These are phyloP conservation scores for Ophthalmolycus amberensis DNA, from an alignment of 2,113 vertebrate species.

Conservation along the genomic window DNA sequence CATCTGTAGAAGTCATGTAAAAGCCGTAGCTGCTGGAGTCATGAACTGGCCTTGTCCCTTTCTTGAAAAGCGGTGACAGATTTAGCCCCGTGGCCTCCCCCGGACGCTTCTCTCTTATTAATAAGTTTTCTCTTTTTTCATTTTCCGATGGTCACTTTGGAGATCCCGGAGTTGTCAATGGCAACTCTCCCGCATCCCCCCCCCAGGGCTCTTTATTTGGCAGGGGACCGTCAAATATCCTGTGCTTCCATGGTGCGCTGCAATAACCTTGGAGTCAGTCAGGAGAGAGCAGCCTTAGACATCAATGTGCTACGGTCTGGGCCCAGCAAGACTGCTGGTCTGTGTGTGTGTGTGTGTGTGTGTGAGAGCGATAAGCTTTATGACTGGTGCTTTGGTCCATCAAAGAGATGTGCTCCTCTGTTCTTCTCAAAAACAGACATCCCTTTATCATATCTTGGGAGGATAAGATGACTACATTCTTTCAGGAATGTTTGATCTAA, in stretches of 20 bases:
- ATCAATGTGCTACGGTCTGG: constrained; percentile 53
- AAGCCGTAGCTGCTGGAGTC: constrained; percentile 40
- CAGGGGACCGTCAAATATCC: constrained; percentile 74
- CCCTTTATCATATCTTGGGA: constrained; percentile 70
- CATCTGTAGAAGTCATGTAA: constrained; percentile 44
- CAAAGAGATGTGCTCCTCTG: constrained; percentile 69
- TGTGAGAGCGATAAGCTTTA: constrained; percentile 72
- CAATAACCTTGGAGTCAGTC: constrained; percentile 70
- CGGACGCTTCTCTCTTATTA: constrained; percentile 68
- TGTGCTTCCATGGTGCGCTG: constrained; percentile 74
- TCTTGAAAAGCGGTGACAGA: constrained; percentile 64
- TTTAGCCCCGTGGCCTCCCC: constrained; percentile 66
- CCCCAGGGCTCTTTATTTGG: constrained; percentile 57
- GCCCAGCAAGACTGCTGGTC: constrained; percentile 55
- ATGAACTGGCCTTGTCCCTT: constrained; percentile 46
- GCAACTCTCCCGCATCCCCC: constrained; percentile 56
- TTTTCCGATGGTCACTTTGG: constrained; percentile 69
- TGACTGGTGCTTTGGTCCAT: constrained; percentile 67
- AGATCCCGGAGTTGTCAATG: constrained; percentile 68
- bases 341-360: constrained; percentile 31
- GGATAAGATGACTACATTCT: constrained; percentile 71
- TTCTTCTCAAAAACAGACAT: constrained; percentile 66
- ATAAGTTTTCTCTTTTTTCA: constrained; percentile 57
- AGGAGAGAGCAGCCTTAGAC: constrained; percentile 63
- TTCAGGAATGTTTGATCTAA: constrained; percentile 67